Conservation (phyloP, 2,797 vertebrate genomes). For the Buceros bicornis region DNA sequence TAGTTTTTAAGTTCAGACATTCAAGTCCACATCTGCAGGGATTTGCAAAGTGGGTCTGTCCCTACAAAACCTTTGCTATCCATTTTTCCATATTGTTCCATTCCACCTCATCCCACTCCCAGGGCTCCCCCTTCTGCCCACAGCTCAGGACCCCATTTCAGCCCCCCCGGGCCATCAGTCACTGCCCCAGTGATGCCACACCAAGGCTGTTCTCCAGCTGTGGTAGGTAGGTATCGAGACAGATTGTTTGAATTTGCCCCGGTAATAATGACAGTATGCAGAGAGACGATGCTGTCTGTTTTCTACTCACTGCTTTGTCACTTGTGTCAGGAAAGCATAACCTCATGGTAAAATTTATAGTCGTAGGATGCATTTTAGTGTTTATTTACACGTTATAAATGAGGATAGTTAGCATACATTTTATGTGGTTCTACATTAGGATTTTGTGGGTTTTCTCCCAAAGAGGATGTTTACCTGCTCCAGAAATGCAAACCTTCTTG, state of each 20-base stretch:
- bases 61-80: not conserved
- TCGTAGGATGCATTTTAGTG: not conserved
- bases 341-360: not conserved
- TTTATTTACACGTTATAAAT: conserved; percentile 18
- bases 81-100: not conserved
- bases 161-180: not conserved
- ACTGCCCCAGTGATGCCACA: not conserved
- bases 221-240: not conserved
- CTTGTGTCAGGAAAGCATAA: not conserved
- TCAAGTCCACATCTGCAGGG: not conserved
- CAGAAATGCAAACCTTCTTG: not conserved
- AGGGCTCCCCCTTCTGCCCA: not conserved
- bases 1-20: not conserved
- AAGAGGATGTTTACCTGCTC: not conserved
- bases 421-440: not conserved
- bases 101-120: not conserved
- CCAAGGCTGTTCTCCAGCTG: not conserved
- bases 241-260: not conserved
- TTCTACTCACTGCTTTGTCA: not conserved
- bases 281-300: not conserved
- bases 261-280: not conserved
- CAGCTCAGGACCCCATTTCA: not conserved
- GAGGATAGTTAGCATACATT: not conserved
- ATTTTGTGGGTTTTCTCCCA: not conserved
- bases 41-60: not conserved